phyloP scores from a whole-genome alignment of 30 jellyfish, hydroid and myxozoan species.

The Cassiopea andromeda region DNA sequence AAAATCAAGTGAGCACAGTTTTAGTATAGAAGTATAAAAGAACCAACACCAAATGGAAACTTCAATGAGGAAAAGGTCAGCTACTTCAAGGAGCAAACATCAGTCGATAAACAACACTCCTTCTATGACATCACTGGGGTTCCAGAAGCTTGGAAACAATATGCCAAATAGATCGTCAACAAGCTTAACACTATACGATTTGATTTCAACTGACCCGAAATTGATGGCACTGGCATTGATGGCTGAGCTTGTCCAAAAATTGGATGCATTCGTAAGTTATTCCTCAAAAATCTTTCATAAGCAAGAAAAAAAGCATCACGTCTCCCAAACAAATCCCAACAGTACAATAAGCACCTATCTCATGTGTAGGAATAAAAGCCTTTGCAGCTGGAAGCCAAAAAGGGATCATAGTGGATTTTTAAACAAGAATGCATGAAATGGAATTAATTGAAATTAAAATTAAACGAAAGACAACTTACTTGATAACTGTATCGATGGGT shows the following conservation, averaged over 20 bases:
- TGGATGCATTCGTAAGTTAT: slow-evolving; percentile 11
- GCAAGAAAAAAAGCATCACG: background rate
- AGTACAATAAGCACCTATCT: background rate
- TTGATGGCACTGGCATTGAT: slow-evolving; percentile 10
- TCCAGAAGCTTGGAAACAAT: background rate
- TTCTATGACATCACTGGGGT: slow-evolving; percentile 44
- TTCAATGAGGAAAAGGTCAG: background rate
- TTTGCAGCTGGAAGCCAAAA: no score
- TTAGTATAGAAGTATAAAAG: background rate
- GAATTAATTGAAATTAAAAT: background rate
- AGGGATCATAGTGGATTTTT: background rate
- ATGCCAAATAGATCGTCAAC: slow-evolving; percentile 42
- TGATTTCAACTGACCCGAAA: slow-evolving; percentile 16
- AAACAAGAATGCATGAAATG: background rate
- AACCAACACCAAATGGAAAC: background rate
- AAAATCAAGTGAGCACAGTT: background rate
- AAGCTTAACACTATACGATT: slow-evolving; percentile 22
- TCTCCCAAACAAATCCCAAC: background rate
- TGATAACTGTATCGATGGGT: slow-evolving; percentile 94
- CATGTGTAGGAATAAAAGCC: no score
- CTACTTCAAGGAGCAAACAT: slow-evolving; percentile 1
- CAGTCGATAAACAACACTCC: slow-evolving; percentile 7
- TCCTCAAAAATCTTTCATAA: background rate
- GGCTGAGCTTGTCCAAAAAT: slow-evolving; percentile 22
- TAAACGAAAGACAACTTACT: slow-evolving; percentile 64